Evolutionary conservation across 2,797 vertebrate genomes (phyloP).

Genomic region (Typhlichthys subterraneus): DNA sequence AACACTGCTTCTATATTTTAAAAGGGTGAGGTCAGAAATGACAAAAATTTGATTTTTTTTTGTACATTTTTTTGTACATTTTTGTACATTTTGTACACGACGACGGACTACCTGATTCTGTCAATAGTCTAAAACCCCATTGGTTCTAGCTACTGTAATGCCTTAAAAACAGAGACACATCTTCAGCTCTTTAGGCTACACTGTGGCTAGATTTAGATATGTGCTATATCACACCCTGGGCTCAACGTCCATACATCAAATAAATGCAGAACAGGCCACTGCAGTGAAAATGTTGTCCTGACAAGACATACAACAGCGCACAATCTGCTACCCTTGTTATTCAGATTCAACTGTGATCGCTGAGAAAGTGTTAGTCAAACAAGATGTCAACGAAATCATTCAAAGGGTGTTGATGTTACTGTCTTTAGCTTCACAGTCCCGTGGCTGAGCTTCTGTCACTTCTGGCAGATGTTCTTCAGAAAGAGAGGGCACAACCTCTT

Average conservation of each 20-base stretch:
- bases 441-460: slow-evolving; percentile 15
- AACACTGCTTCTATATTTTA: slow-evolving; percentile 61
- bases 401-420: slow-evolving; percentile 48
- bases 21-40: slow-evolving; percentile 20
- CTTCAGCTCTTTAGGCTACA: too few species aligned
- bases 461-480: background rate
- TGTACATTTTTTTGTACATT: slow-evolving; percentile 27
- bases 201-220: too few species aligned
- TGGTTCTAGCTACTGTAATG: too few species aligned
- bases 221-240: too few species aligned
- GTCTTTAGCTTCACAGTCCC: slow-evolving; percentile 37
- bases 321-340: slow-evolving; percentile 61
- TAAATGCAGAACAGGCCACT: slow-evolving; percentile 41
- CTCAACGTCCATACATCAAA: too few species aligned
- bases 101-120: slow-evolving; percentile 29
- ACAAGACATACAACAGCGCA: slow-evolving; percentile 70
- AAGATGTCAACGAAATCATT: slow-evolving; percentile 48
- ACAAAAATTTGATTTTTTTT: slow-evolving; percentile 39
- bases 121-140: slow-evolving; percentile 29
- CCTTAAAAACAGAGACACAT: too few species aligned
- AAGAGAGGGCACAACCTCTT: background rate
- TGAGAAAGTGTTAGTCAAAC: slow-evolving; percentile 55
- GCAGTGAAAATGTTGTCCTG: slow-evolving; percentile 71
- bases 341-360: slow-evolving; percentile 58
- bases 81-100: slow-evolving; percentile 14